phyloP scores from a whole-genome alignment of 2,888 invertebrate genomes.

The Physocephala rufipes region DNA sequence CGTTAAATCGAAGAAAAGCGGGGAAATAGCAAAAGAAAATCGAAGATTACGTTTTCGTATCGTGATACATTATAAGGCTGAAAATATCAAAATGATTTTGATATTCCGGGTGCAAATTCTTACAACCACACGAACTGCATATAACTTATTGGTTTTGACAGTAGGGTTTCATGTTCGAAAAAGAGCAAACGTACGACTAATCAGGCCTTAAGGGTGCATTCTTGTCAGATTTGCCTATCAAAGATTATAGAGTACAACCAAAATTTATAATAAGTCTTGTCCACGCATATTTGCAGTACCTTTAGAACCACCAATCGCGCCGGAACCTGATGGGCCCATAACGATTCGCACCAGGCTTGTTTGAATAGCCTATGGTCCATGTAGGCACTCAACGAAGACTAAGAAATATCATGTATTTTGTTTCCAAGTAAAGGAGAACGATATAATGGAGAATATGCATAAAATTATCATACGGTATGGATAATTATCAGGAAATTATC shows the following conservation, averaged over 20 bases:
- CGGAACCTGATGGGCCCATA: neutral
- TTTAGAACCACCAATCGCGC: conserved; percentile 6
- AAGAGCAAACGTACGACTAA: too few species aligned
- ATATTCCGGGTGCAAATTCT: too few species aligned
- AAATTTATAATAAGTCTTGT: conserved; percentile 37
- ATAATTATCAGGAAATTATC: conserved; percentile 2
- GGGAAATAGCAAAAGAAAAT: too few species aligned
- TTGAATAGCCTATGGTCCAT: conserved; percentile 36
- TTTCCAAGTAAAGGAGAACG: neutral
- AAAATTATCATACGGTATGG: neutral
- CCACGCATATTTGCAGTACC: conserved; percentile 33
- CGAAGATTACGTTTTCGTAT: too few species aligned
- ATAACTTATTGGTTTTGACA: too few species aligned
- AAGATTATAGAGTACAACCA: conserved; percentile 28
- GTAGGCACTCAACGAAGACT: neutral
- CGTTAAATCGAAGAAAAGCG: too few species aligned
- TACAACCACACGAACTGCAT: too few species aligned
- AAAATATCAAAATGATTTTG: too few species aligned
- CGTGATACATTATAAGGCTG: too few species aligned
- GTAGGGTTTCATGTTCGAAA: too few species aligned
- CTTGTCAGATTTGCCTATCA: conserved; percentile 6
- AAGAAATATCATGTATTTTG: neutral
- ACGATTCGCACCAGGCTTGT: neutral
- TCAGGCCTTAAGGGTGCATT: too few species aligned
- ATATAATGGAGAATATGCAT: neutral